phyloP scores from a whole-genome alignment of 2,797 vertebrate genomes.

The Poecile montanus region DNA sequence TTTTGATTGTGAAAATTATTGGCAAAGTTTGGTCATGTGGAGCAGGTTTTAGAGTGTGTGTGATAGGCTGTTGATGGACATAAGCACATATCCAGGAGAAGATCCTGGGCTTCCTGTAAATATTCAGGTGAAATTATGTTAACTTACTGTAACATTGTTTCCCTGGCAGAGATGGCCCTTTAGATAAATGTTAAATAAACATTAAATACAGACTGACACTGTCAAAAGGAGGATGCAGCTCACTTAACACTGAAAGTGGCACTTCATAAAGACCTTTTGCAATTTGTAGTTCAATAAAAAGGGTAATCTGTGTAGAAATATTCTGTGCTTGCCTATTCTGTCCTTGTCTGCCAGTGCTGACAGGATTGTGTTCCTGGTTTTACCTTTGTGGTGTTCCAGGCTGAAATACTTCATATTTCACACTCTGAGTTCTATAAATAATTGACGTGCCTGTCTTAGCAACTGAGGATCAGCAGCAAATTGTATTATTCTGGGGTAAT shows the following conservation, averaged over 20 bases:
- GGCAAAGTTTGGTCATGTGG: background rate
- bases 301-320: constrained; percentile 4
- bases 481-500: constrained; percentile 75
- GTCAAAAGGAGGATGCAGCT: background rate
- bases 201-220: background rate
- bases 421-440: constrained; percentile 71
- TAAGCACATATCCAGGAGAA: background rate
- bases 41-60: background rate
- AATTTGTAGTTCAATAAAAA: constrained; percentile 50
- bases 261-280: background rate
- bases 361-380: constrained; percentile 59
- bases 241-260: constrained; percentile 11
- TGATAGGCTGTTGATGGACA: background rate
- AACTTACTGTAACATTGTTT: background rate
- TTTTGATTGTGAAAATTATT: background rate
- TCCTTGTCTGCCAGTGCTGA: constrained; percentile 62
- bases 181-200: background rate
- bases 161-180: background rate
- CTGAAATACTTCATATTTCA: constrained; percentile 78
- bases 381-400: constrained; percentile 69
- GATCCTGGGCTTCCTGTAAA: background rate
- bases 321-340: constrained; percentile 29
- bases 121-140: background rate
- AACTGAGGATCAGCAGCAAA: constrained; percentile 64
- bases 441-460: constrained; percentile 68